A percentile compares a stretch with the other conserved stretches of the same genome.
Conservation (phyloP, 2,113 vertebrate species). For the Fregetta grallaria region DNA sequence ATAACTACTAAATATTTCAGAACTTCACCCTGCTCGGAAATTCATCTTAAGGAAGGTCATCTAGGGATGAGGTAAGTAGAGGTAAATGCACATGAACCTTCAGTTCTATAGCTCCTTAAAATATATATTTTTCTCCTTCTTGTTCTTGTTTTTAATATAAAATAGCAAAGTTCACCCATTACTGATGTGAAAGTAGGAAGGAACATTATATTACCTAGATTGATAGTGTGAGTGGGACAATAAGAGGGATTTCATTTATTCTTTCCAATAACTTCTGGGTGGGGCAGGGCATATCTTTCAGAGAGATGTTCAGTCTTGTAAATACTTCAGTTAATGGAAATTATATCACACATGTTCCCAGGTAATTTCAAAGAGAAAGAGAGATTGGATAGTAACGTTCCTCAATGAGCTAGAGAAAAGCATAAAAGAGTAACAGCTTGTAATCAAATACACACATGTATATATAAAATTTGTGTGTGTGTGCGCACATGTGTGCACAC, state of each 20-base stretch:
- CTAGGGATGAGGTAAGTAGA: background rate
- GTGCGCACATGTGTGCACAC: no score
- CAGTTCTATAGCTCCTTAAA: background rate
- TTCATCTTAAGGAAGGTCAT: background rate
- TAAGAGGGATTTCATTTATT: background rate
- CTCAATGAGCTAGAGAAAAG: background rate
- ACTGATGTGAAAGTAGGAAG: background rate
- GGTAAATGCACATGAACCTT: background rate
- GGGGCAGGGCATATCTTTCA: background rate
- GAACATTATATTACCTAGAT: background rate
- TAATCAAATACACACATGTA: background rate
- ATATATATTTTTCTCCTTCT: background rate
- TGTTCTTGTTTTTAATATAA: background rate
- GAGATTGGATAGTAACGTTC: background rate
- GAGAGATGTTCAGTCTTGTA: background rate
- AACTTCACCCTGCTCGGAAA: background rate
- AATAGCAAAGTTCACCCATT: background rate
- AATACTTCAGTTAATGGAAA: background rate
- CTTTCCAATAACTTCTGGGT: background rate
- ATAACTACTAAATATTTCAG: background rate
- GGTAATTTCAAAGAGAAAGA: background rate
- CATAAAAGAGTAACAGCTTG: background rate
- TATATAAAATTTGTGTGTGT: background rate
- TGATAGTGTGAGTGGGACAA: background rate
- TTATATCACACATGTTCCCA: background rate